These are phyloP conservation scores for Chloropsis hardwickii DNA, from an alignment of 2,113 vertebrate species.

Conservation along the genomic window DNA sequence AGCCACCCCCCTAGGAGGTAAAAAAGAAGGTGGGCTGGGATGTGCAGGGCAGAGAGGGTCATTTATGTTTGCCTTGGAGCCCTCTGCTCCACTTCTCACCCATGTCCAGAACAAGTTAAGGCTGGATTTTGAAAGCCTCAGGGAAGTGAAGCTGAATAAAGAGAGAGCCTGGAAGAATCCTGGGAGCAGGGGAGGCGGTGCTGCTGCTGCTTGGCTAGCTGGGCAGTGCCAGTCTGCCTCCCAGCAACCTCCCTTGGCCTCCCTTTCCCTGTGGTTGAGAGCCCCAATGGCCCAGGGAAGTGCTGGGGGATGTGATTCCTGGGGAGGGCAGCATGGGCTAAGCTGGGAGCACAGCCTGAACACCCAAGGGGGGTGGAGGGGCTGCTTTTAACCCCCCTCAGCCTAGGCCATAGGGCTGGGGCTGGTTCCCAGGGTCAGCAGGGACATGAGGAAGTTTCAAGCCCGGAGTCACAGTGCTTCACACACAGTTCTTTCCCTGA, in stretches of 20 bases:
- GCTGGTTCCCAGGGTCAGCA: background rate
- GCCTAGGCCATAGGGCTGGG: background rate
- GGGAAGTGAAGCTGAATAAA: background rate
- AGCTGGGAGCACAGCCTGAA: background rate
- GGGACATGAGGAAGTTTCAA: background rate
- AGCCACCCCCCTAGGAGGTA: background rate
- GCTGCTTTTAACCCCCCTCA: background rate
- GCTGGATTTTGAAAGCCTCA: background rate
- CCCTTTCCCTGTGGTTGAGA: background rate
- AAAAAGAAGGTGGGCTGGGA: background rate
- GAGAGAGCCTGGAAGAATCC: background rate
- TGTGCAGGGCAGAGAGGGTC: background rate
- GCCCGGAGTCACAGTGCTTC: background rate
- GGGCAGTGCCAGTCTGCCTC: background rate
- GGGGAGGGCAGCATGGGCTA: accelerated
- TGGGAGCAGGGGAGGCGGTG: background rate
- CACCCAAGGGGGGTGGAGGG: background rate
- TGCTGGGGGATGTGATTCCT: background rate
- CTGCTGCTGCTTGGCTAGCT: background rate
- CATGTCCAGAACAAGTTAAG: background rate
- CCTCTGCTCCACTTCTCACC: background rate
- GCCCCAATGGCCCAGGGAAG: background rate
- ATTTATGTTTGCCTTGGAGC: slow-evolving; percentile 1
- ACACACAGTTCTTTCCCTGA: background rate
- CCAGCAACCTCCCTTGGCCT: background rate